Evolutionary conservation across 2,888 invertebrate genomes (phyloP).

Genomic region (Andrena bucephala): DNA sequence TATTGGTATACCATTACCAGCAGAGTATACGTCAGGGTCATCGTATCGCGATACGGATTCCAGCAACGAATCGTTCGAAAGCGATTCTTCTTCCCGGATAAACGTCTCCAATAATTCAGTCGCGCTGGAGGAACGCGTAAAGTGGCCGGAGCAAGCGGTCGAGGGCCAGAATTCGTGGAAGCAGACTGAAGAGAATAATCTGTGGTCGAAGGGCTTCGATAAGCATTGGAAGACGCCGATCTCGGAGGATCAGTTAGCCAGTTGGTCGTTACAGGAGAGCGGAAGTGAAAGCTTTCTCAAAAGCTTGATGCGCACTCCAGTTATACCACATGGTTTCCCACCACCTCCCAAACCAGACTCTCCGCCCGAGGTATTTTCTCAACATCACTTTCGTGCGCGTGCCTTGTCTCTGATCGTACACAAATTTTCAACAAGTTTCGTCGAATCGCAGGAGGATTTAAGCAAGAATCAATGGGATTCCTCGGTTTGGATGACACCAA

Average conservation of each 20-base stretch:
- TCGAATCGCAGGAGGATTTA: conserved; percentile 55
- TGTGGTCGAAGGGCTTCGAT: conserved; percentile 73
- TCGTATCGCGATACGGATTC: conserved; percentile 80
- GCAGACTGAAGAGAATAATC: conserved; percentile 56
- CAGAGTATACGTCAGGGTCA: conserved; percentile 69
- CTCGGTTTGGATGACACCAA: conserved; percentile 81
- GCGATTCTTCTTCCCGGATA: conserved; percentile 71
- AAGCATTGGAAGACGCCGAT: conserved; percentile 73
- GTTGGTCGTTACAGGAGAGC: conserved; percentile 77
- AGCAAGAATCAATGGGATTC: conserved; percentile 77
- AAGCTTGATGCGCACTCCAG: conserved; percentile 74
- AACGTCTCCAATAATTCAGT: conserved; percentile 67
- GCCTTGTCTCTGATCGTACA: neutral
- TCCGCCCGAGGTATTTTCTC: conserved; percentile 83
- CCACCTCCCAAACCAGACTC: conserved; percentile 85
- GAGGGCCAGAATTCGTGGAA: conserved; percentile 71
- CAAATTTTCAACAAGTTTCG: conserved; percentile 2
- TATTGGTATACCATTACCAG: conserved; percentile 79
- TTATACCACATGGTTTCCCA: conserved; percentile 64
- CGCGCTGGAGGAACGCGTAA: conserved; percentile 68
- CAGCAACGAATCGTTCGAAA: conserved; percentile 81
- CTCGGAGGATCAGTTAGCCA: conserved; percentile 64
- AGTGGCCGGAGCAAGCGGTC: conserved; percentile 65
- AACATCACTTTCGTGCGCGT: neutral
- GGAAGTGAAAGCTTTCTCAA: conserved; percentile 76